Evolutionary conservation across 2,797 vertebrate genomes (phyloP).

Genomic region (Anabacerthia variegaticeps): DNA sequence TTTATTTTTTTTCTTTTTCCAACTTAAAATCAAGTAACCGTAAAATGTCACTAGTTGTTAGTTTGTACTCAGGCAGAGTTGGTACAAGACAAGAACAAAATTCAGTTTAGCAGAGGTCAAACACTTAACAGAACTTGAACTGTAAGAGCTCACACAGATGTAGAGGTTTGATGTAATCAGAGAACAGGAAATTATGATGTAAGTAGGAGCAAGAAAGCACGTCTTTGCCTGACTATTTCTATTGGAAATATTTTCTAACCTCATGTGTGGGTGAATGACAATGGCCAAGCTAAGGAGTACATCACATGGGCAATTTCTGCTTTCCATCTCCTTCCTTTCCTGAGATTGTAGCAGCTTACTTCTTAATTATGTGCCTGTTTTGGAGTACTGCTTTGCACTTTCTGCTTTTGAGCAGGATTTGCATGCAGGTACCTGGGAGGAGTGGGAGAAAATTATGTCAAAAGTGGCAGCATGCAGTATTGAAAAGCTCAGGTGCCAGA

Average conservation of each 20-base stretch:
- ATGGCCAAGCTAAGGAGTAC: not conserved
- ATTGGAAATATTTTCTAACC: not conserved
- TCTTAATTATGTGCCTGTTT: not conserved
- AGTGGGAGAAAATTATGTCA: not conserved
- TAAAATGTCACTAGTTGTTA: fast-evolving
- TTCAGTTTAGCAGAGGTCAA: not conserved
- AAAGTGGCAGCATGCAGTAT: not conserved
- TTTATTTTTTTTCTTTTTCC: too few species aligned
- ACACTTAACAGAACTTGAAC: not conserved
- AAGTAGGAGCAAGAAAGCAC: not conserved
- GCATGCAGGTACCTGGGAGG: not conserved
- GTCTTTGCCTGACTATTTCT: not conserved
- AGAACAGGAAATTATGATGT: not conserved
- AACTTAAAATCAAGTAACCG: not conserved
- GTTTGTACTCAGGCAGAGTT: not conserved
- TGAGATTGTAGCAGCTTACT: not conserved
- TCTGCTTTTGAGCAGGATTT: not conserved
- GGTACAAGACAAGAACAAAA: not conserved
- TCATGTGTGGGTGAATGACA: not conserved
- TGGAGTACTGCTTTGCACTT: not conserved
- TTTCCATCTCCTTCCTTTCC: not conserved
- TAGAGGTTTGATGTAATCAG: not conserved
- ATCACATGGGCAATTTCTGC: not conserved
- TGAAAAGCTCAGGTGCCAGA: not conserved
- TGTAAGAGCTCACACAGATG: not conserved